These are phyloP conservation scores for Rachycentron canadum DNA, from an alignment of 2,797 vertebrate genomes.

Conservation along the genomic window DNA sequence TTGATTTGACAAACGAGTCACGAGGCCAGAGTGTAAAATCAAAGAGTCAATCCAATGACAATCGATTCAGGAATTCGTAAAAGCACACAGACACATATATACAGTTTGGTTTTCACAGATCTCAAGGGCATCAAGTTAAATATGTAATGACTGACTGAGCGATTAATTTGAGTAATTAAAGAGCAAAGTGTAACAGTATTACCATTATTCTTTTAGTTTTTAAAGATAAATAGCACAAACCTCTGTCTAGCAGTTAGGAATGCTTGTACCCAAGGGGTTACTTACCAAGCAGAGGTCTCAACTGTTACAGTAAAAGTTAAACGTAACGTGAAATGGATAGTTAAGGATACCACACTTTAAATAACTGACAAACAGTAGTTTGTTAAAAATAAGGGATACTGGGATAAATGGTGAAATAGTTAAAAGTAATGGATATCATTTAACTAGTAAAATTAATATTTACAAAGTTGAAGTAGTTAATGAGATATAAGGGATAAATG, in stretches of 20 bases:
- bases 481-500: too few relatives aligned
- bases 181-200: not conserved
- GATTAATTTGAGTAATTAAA: not conserved
- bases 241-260: too few relatives aligned
- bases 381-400: too few relatives aligned
- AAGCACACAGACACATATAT: constrained; percentile 6
- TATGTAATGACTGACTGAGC: constrained; percentile 3
- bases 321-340: too few relatives aligned
- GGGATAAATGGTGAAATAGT: not conserved
- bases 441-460: too few relatives aligned
- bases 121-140: constrained; percentile 41
- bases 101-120: constrained; percentile 27
- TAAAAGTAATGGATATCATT: not conserved
- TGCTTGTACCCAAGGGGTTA: too few relatives aligned
- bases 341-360: too few relatives aligned
- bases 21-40: constrained; percentile 53
- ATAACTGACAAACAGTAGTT: too few relatives aligned
- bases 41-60: constrained; percentile 52
- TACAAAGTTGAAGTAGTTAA: not conserved
- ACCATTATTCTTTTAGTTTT: not conserved
- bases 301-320: too few relatives aligned
- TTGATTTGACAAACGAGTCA: constrained; percentile 63
- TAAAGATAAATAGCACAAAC: constrained; percentile 6
- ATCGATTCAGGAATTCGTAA: constrained; percentile 27
- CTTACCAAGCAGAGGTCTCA: too few relatives aligned